Evolutionary conservation across 2,888 invertebrate species (phyloP).

Genomic region (Phaonia tiefii): DNA sequence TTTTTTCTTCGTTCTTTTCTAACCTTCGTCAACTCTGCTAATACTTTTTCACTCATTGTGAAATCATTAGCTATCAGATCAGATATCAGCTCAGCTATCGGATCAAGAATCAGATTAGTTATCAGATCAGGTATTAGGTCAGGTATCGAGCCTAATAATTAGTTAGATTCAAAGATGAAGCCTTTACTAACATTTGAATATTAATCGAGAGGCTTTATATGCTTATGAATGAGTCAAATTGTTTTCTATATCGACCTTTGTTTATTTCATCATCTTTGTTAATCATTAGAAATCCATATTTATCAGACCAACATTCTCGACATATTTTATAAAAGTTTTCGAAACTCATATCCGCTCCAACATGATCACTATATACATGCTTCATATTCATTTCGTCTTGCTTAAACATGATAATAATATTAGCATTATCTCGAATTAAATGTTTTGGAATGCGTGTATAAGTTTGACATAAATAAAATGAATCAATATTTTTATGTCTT

Average conservation of each 20-base stretch:
- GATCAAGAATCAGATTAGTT: no score
- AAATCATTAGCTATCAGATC: no score
- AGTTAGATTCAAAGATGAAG: no score
- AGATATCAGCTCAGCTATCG: no score
- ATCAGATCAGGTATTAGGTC: no score
- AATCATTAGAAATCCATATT: constrained; percentile 72
- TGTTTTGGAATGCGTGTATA: constrained; percentile 77
- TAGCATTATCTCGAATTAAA: constrained; percentile 75
- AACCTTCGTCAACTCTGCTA: no score
- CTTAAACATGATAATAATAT: constrained; percentile 75
- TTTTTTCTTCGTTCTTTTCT: no score
- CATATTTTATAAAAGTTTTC: constrained; percentile 45
- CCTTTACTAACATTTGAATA: no score
- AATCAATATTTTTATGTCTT: constrained; percentile 74
- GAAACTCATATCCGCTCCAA: constrained; percentile 45
- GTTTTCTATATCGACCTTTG: constrained; percentile 73
- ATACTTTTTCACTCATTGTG: no score
- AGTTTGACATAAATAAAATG: constrained; percentile 75
- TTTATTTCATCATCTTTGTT: constrained; percentile 71
- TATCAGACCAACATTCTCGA: constrained; percentile 41
- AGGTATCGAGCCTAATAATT: no score
- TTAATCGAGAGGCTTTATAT: constrained; percentile 53
- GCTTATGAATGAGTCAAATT: constrained; percentile 70
- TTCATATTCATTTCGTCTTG: constrained; percentile 76
- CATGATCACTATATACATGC: constrained; percentile 52